Evolutionary conservation across 2,797 vertebrate genomes (phyloP), one percentile per base, ranked within the genome.

Genomic region (Chaenodraco wilsoni): DNA sequence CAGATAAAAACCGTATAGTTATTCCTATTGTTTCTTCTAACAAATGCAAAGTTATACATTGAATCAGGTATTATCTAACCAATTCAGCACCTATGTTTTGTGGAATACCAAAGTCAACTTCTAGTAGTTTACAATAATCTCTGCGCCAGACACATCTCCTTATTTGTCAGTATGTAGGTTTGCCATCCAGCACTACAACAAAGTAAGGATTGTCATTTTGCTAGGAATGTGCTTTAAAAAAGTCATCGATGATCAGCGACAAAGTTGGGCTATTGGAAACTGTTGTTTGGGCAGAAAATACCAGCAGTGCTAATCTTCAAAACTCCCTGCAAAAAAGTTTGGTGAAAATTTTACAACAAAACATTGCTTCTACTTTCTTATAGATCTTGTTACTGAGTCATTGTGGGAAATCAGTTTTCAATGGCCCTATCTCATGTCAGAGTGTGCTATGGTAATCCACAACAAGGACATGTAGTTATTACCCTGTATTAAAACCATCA

Each of bases 331-430:
- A 61, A 46, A 44, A 69, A 67, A 48, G 56, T 56, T 2, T 23
- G 51, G 21, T 16, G 0, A 0, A 44, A 15, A 9, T 55, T 9
- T 7, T 51, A 74, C 13, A 3, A 45, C 43, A 64, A 9, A 12
- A 41, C 13, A 60, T 13, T 0, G 40, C 23, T 54, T 66, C 43
- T 71, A 63, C 59, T 37, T 44, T 37, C 3, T 5, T 8, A 14
- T 3, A 21, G 13, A 37, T 46, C 27, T 58, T 23, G 40, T 33
- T 15, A 40, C 45, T 44, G 37, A 58, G 41, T 60, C 65, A 65
- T 12, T 45, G 58, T 63, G 66, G 62, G 57, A 72, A 78, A 76
- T 72, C 48, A 37, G 37, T 64, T 21, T 44, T 44, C 13, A 33
- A 14, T 5, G 27, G 5, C 23, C 50, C 4, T 23, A 40, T 50